Evolutionary conservation across 2,888 invertebrate species (phyloP), one percentile per base, ranked within the genome.

Genomic region (Lacanobia oleracea): DNA sequence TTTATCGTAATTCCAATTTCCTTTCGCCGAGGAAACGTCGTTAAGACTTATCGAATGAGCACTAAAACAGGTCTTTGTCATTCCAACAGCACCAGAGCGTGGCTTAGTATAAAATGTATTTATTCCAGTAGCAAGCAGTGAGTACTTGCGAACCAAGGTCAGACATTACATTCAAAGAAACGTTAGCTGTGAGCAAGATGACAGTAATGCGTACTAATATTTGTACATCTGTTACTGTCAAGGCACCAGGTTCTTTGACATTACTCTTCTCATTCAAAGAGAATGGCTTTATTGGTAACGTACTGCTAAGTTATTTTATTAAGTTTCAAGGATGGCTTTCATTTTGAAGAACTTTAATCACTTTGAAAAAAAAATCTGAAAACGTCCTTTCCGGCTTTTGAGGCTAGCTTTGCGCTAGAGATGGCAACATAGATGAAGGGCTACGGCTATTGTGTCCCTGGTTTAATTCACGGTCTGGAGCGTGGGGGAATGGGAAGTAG

Each of bases 201-300:
- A 71, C 76, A 75, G 73, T 82, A 82, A 69, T 76, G 56, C 21
- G 72, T 85, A 74, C 72, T 79, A 85, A 85, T 85, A 79, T 83
- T 83, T 85, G 69, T 83, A 85, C 83, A 83, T 85, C 71, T 83
- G 83, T 76, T 83, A 72, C 56, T 72, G 66, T 75, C 70, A 72
- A 51, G 62, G 21, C 50, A 69, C 18, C 59, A 70, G 53, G 72
- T 72, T 73, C 63, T 75, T 82, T 79, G 56, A 56, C 68, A 71
- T 68, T 67, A 70, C 48, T 68, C 45, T 61, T 23, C 40, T 62
- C 43, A 63, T 68, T 78, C 59, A 72, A 27, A 61, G 60, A 57
- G 14, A 56, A 60, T 40, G 53, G 51, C 21, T 59, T 72, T 72
- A 51, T 81, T 72, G 37, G 48, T 40, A n/a, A 48, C 16, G 5